These are phyloP conservation scores for Adoxophyes honmai DNA, from an alignment of 1,140 invertebrate species.

Conservation along the genomic window DNA sequence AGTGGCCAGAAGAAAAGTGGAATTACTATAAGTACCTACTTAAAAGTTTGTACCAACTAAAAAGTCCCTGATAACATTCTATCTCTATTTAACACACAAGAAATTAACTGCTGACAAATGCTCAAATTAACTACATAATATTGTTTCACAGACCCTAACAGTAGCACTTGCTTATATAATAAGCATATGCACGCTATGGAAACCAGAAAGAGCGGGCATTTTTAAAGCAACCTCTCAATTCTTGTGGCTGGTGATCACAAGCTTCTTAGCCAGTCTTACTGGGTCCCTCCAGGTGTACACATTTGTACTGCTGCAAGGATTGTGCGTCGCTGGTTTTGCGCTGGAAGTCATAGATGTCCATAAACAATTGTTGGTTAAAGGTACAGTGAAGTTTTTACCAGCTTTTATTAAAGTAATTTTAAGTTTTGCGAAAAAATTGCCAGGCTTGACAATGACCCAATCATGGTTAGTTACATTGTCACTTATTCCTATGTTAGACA, in stretches of 20 bases:
- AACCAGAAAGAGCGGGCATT: conserved; percentile 74
- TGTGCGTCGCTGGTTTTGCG: conserved; percentile 60
- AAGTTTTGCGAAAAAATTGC: no score
- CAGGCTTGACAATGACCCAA: no score
- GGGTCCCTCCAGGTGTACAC: conserved; percentile 79
- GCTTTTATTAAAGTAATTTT: no score
- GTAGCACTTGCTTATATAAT: conserved; percentile 62
- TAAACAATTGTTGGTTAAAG: conserved; percentile 49
- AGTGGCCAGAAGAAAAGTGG: no score
- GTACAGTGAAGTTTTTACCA: conserved; percentile 26
- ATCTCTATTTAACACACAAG: no score
- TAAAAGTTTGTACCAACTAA: no score
- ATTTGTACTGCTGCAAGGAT: conserved; percentile 74
- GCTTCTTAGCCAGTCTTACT: conserved; percentile 79
- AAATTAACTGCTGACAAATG: no score
- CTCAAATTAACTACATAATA: no score
- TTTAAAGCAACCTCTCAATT: conserved; percentile 79
- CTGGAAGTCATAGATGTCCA: conserved; percentile 62
- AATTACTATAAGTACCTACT: no score
- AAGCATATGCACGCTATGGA: conserved; percentile 78
- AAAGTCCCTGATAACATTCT: no score
- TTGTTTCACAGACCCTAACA: conserved; percentile 57
- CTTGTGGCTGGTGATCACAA: conserved; percentile 80
- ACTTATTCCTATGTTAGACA: no score
- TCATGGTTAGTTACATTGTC: no score